These are phyloP conservation scores for Parnassius apollo DNA, from an alignment of 2,888 invertebrate species.

Conservation along the genomic window DNA sequence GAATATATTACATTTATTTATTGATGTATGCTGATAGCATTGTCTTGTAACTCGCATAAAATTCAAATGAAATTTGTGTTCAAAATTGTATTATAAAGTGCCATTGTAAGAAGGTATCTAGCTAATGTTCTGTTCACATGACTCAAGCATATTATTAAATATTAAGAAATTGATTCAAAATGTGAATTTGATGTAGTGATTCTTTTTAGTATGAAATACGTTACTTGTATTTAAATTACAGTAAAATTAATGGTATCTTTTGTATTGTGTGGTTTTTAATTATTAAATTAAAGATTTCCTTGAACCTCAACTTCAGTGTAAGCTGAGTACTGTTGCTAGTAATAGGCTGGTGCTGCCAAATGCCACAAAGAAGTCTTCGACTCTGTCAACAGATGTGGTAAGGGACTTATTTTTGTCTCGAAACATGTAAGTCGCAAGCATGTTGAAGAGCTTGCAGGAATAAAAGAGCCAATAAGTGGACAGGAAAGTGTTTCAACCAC, in stretches of 20 bases:
- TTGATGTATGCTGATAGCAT: slow-evolving; percentile 25
- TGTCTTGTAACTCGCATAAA: slow-evolving; percentile 17
- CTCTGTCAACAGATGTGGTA: too few species aligned
- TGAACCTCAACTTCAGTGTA: too few species aligned
- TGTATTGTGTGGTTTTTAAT: slow-evolving; percentile 10
- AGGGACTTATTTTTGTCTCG: too few species aligned
- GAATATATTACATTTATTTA: slow-evolving; percentile 25
- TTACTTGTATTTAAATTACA: slow-evolving; percentile 34
- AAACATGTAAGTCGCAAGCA: too few species aligned
- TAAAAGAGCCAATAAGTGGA: too few species aligned
- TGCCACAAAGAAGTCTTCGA: too few species aligned
- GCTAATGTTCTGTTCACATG: slow-evolving; percentile 27
- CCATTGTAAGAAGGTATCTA: slow-evolving; percentile 34
- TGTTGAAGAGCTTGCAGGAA: too few species aligned
- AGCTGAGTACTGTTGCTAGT: too few species aligned
- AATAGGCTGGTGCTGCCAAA: too few species aligned
- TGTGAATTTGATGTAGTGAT: neutral
- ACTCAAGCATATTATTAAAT: slow-evolving; percentile 30
- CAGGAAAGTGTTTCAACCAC: too few species aligned
- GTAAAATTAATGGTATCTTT: slow-evolving; percentile 31
- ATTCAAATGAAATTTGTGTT: slow-evolving; percentile 39
- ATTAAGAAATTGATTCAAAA: slow-evolving; percentile 29
- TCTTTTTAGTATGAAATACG: slow-evolving; percentile 38
- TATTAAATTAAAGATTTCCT: neutral
- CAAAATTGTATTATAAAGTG: slow-evolving; percentile 42